Base-by-base conservation (phyloP, 2,797 vertebrate genomes). In the Anisognathus igniventris region DNA sequence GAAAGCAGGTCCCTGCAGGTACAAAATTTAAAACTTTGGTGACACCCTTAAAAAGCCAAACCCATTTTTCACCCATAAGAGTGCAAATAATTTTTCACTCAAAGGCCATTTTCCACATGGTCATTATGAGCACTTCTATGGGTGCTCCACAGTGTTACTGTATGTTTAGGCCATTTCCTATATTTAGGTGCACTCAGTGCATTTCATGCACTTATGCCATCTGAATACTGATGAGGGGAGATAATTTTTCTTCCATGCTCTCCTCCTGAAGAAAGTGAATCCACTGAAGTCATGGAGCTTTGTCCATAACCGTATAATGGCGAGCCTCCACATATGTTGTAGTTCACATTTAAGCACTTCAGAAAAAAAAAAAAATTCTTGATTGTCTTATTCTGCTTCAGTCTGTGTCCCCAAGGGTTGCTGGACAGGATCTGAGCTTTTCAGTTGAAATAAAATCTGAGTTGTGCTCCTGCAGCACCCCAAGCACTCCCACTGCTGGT, bases 91-190 rank as follows among this genome's bases (percentile, higher is more conserved):
- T 37, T 73, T 76, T 61, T 39, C 7, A 45, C 12, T 27, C 51
- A 35, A 70, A 75, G 40, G 18, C 20, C 9, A 31, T 44, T 81
- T 78, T 57, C 31, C 62, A 33, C 23, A 15, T 14, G 12, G 51
- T 61, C 10, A n/a, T 19, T 37, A 31, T 48, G 22, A 65, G 23
- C 12, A 48, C 7, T 8, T 68, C 37, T 51, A 2, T 14, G 23
- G 9, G 5, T 75, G n/a, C 35, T 60, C 47, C 73, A 70, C 0
- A 1, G 21, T 44, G 18, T 31, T 37, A 21, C 7, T 37, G 0
- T 14, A 28, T 35, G 3, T 74, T 80, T 72, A 57, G 17, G 11
- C 5, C 12, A 50, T 82, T 92, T 68, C 24, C 27, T 57, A 6
- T 37, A 48, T 60, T 84, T 53, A 47, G 13, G 12, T 17, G 13